Base-by-base conservation (phyloP, 2,888 invertebrate species). In the Lithophane semibrunnea region DNA sequence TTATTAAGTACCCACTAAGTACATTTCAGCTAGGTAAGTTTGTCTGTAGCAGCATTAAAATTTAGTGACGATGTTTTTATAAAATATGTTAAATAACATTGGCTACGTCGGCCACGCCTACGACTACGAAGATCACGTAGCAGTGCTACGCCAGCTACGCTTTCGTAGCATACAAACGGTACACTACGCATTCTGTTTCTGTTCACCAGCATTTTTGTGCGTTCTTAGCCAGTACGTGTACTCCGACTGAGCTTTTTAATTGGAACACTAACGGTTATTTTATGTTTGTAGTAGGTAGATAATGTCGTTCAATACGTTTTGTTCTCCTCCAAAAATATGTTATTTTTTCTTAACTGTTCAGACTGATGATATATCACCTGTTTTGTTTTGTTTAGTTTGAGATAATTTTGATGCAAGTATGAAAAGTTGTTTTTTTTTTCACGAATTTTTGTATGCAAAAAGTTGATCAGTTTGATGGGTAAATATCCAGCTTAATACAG, bases 111-210 rank as follows among this genome's bases (percentile, higher is more conserved):
- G 44, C 47, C 2, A 12, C 16, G 54, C 37, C 29, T 52, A 21
- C 49, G 8, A 9, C 13, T 52, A 37, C 29, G 10, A n/a, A 21
- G 52, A 37, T 58, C 60, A 75, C 77, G 75, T 64, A 75, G 54
- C 52, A 52, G 21, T 64, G 64, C 77, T 75, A 75, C 77, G 75
- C 21, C 0, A 13, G 68, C 77, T 78, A 77, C 29, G 78, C n/a
- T 77, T 75, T 58, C 49, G 60, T 77, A 77, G 78, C 78, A 29
- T 9, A 37, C 16, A 64, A 77, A 42, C 18, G n/a, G 5, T 47
- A 21, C n/a, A 29, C 78, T 67, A 61, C 52, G 60, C 44, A 12
- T 44, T 58, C 29, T 63, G 4, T 76, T 61, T 29, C 8, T 29
- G 13, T 64, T n/a, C 1, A 10, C 9, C 47, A 64, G 16, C 37